Conservation (phyloP, 1,140 invertebrate genomes). For the Drosophila varians region DNA sequence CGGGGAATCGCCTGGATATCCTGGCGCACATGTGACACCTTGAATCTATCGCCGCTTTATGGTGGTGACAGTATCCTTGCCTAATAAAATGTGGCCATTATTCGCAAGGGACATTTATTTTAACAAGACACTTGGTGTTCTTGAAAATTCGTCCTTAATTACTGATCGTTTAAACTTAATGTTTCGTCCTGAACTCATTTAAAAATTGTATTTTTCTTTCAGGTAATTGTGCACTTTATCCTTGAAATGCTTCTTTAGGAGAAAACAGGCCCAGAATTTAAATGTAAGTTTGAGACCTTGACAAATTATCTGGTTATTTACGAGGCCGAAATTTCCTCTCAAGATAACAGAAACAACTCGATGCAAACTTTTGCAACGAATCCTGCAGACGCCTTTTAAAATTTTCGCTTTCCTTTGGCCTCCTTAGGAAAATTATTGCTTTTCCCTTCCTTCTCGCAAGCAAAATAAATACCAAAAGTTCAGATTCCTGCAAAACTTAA, state of each 20-base stretch:
- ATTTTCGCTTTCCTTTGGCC: constrained; percentile 20
- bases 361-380: constrained; percentile 31
- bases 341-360: constrained; percentile 30
- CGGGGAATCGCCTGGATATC: constrained; percentile 9
- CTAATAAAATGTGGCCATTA: constrained; percentile 9
- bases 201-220: not conserved
- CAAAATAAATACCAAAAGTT: constrained; percentile 37
- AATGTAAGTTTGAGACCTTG: constrained; percentile 40
- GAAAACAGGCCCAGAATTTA: constrained; percentile 12
- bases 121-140: not conserved
- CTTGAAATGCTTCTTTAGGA: constrained; percentile 1
- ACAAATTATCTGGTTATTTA: constrained; percentile 48
- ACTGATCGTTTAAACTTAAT: constrained; percentile 14
- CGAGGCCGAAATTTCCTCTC: constrained; percentile 25
- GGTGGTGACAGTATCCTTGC: not conserved
- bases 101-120: not conserved
- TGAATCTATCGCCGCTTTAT: constrained; percentile 13
- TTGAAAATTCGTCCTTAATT: not conserved
- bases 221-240: constrained; percentile 24
- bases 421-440: constrained; percentile 32
- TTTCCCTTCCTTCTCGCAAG: constrained; percentile 7
- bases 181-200: not conserved
- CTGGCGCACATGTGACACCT: constrained; percentile 38
- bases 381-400: constrained; percentile 28
- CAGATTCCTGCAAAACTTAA: constrained; percentile 21